These are phyloP conservation scores for Microcebus jonahi DNA, from an alignment of 2,113 vertebrate genomes.

Conservation along the genomic window DNA sequence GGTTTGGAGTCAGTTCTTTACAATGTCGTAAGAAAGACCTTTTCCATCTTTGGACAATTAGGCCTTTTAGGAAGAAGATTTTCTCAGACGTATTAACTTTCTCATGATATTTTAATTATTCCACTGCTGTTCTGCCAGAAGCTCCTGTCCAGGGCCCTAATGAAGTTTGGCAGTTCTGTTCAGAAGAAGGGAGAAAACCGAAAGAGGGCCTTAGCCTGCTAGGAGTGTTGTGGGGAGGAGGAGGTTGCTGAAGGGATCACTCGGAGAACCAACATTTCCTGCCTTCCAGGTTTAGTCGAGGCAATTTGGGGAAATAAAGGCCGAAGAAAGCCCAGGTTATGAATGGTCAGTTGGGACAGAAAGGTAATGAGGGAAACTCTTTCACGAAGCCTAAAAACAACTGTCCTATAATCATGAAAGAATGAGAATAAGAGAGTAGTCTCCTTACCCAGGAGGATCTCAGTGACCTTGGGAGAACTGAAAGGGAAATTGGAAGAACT, in stretches of 20 bases:
- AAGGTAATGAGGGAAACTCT: not conserved
- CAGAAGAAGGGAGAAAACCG: not conserved
- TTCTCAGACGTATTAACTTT: conserved; percentile 49
- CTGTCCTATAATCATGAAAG: not conserved
- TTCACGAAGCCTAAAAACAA: not conserved
- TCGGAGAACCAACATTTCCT: not conserved
- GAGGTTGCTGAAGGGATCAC: not conserved
- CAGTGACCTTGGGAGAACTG: not conserved
- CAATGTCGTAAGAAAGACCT: conserved; percentile 52
- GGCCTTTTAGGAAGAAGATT: conserved; percentile 60
- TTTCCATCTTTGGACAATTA: conserved; percentile 34
- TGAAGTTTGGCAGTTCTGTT: not conserved
- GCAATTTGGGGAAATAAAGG: not conserved
- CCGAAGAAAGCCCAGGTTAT: not conserved
- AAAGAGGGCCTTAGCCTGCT: not conserved
- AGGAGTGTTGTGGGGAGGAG: not conserved
- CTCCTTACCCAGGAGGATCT: not conserved
- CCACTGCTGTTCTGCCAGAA: not conserved
- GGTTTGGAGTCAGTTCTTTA: conserved; percentile 71
- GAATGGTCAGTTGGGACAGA: not conserved
- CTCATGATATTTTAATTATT: not conserved
- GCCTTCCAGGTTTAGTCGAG: conserved; percentile 8
- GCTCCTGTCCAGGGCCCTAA: not conserved
- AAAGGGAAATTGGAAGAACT: conserved; percentile 41
- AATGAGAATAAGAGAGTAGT: not conserved